Evolutionary conservation across 2,888 invertebrate genomes (phyloP), one percentile per base, ranked within the genome.

Genomic region (Neoitamus cyanurus): DNA sequence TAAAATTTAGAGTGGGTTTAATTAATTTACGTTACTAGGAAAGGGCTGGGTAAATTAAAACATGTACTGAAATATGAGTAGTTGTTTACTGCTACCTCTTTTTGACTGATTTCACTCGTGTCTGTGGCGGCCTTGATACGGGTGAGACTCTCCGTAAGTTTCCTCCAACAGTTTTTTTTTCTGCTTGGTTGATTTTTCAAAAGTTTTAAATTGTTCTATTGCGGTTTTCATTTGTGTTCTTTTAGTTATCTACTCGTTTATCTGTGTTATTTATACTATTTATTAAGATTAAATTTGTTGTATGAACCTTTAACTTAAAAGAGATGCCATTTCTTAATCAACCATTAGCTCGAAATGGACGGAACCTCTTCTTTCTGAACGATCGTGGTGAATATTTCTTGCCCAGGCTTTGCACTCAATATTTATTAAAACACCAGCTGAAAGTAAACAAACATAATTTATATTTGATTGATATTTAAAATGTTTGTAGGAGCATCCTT

Each of bases 361-460:
- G 89, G 96, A 96, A 89, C 98, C 98, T 90, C 96, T 95, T 92
- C 96, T 94, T 91, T 97, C 96, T 91, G 94, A 94, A 90, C 97
- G 95, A 92, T 98, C 95, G 92, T 97, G 97, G 88, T 93, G 90
- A 89, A 97, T 96, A 92, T 97, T 97, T 91, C 94, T 94, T 88
- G 97, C 97, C 97, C 97, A 97, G 89, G 97, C 96, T 93, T 96
- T 96, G 93, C 97, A 97, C 92, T 97, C 97, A 92, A 97, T 96
- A 93, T 97, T 97, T 93, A 97, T 97, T 89, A 97, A 93, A 70
- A 97, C 96, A 86, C 96, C 96, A 91, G 94, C 96, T 96, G 42
- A 72, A 73, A 72, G n/a, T 25, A 36, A 72, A 83, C 15, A 58
- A 78, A 42, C n/a, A 77, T 13, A 31, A 13, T 31, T 75, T 36